Conservation (phyloP, 2,113 vertebrate species). For the Cyprinodon tularosa region DNA sequence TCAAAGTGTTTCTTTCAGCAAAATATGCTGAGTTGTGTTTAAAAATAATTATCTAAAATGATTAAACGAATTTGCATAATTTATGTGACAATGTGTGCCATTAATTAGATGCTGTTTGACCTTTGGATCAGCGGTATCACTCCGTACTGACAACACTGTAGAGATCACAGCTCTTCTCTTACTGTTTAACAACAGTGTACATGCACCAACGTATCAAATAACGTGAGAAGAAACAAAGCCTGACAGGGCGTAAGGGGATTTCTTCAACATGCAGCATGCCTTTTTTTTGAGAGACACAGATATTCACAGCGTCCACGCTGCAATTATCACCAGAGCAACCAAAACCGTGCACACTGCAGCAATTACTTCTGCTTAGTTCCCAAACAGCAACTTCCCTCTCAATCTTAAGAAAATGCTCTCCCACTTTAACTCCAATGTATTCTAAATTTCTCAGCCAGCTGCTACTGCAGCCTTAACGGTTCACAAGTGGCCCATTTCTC, state of each 20-base stretch:
- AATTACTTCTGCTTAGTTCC: conserved; percentile 48
- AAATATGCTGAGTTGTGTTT: conserved; percentile 40
- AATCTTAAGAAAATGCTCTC: conserved; percentile 12
- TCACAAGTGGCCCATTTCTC: conserved; percentile 49
- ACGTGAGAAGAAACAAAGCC: conserved; percentile 1
- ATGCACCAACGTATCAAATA: neutral
- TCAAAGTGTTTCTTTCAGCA: conserved; percentile 39
- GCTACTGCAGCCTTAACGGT: conserved; percentile 33
- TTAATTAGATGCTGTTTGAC: conserved; percentile 33
- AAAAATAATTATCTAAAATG: conserved; percentile 29
- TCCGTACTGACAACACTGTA: conserved; percentile 9
- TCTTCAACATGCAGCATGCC: neutral
- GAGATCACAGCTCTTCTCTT: conserved; percentile 12
- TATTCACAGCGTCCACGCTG: conserved; percentile 56
- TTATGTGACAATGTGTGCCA: conserved; percentile 18
- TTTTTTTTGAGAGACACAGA: conserved; percentile 40
- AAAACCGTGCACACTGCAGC: conserved; percentile 34
- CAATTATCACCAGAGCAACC: conserved; percentile 65
- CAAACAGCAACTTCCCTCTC: conserved; percentile 31
- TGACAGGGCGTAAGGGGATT: conserved; percentile 13
- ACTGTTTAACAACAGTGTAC: conserved; percentile 1
- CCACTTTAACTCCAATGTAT: conserved; percentile 4
- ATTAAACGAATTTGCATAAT: conserved; percentile 40
- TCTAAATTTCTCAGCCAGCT: conserved; percentile 10
- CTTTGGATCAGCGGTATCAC: conserved; percentile 3